phyloP scores from a whole-genome alignment of 2,888 invertebrate genomes.

The Trissolcus japonicus region DNA sequence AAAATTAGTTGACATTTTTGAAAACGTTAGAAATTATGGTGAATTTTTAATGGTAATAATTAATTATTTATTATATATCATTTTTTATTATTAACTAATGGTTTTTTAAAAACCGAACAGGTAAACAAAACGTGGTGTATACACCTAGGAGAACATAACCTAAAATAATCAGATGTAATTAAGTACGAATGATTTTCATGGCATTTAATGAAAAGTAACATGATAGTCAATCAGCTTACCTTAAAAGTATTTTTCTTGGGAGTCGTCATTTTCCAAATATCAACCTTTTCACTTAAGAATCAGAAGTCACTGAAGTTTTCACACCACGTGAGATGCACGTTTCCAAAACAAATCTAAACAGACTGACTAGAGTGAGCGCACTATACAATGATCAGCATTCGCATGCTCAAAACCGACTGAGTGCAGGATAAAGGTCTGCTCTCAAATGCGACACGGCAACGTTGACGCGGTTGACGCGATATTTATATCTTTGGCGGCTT shows the following conservation, averaged over 20 bases:
- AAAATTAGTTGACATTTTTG: neutral
- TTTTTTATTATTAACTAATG: neutral
- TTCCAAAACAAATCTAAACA: too few relatives aligned
- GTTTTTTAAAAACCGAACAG: neutral
- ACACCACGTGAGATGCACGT: slow-evolving; percentile 1
- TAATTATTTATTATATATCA: neutral
- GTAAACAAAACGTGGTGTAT: neutral
- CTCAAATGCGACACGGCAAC: too few relatives aligned
- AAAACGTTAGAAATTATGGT: neutral
- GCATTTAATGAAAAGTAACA: slow-evolving; percentile 10
- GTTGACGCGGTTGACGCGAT: too few relatives aligned
- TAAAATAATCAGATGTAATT: neutral
- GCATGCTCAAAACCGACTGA: neutral
- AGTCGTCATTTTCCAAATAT: slow-evolving; percentile 1
- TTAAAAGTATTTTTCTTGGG: slow-evolving; percentile 15
- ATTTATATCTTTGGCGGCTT: too few relatives aligned
- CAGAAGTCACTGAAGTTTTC: neutral
- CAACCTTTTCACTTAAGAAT: neutral
- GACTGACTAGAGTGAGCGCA: too few relatives aligned
- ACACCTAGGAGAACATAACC: neutral
- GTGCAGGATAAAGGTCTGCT: neutral
- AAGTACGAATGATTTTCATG: neutral
- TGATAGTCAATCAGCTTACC: slow-evolving; percentile 18
- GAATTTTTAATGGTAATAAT: neutral
- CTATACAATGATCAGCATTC: too few relatives aligned